Evolutionary conservation across 2,888 invertebrate genomes (phyloP).

Genomic region (Phyllotreta striolata): DNA sequence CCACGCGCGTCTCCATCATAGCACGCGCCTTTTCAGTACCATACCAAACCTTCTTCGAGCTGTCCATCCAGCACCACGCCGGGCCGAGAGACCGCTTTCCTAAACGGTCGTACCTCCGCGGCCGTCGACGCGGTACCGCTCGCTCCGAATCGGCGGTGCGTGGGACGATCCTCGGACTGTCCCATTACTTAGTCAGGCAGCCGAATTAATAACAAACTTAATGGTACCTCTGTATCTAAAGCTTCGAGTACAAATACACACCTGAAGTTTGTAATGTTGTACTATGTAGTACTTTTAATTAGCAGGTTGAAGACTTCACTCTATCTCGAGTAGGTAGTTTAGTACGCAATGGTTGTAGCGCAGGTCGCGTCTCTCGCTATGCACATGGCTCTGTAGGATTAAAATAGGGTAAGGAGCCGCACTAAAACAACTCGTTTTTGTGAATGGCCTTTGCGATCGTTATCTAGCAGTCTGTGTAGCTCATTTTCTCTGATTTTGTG

Average conservation of each 20-base stretch:
- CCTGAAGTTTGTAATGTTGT: too few relatives aligned
- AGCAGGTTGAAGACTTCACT: too few relatives aligned
- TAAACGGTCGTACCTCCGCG: slow-evolving; percentile 54
- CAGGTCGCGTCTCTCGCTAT: too few relatives aligned
- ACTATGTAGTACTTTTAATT: too few relatives aligned
- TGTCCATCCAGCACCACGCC: slow-evolving; percentile 39
- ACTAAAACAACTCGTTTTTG: slow-evolving; percentile 23
- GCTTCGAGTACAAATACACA: too few relatives aligned
- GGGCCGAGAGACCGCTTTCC: slow-evolving; percentile 54
- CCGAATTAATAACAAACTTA: slow-evolving; percentile 6
- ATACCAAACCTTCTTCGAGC: slow-evolving; percentile 58
- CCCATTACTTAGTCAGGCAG: slow-evolving; percentile 22
- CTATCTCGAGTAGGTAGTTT: too few relatives aligned
- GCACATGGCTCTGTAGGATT: too few relatives aligned
- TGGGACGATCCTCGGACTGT: slow-evolving; percentile 40
- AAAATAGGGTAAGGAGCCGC: not conserved
- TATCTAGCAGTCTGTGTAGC: slow-evolving; percentile 17
- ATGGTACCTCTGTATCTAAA: too few relatives aligned
- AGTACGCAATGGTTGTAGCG: too few relatives aligned
- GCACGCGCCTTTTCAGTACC: slow-evolving; percentile 61
- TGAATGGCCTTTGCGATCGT: slow-evolving; percentile 33
- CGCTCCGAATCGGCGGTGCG: slow-evolving; percentile 38
- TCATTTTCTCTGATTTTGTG: slow-evolving; percentile 23
- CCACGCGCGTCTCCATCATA: slow-evolving; percentile 47
- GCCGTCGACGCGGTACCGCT: slow-evolving; percentile 32